A percentile compares a stretch with the other conserved stretches of the same genome.
phyloP scores from a whole-genome alignment of 2,113 vertebrate species.

The Struthio camelus region DNA sequence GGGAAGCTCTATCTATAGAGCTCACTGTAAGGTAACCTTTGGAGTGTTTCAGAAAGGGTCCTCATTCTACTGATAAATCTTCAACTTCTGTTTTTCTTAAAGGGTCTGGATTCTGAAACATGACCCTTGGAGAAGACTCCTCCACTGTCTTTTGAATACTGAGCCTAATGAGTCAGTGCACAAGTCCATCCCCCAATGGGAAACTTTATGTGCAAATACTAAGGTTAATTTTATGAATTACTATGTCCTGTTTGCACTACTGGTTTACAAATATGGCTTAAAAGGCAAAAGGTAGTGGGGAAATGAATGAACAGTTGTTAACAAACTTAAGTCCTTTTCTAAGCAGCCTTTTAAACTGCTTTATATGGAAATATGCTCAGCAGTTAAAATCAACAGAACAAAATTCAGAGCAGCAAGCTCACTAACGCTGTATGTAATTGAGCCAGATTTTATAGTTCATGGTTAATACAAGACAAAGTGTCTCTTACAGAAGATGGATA shows the following conservation, averaged over 20 bases:
- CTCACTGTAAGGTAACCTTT: neutral
- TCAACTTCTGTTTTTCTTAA: neutral
- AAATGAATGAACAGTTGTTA: neutral
- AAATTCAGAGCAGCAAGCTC: neutral
- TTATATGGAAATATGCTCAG: neutral
- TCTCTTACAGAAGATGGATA: neutral
- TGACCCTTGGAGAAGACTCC: neutral
- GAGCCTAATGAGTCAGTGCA: neutral
- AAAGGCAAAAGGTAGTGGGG: neutral
- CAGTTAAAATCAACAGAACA: neutral
- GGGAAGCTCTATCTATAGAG: no score
- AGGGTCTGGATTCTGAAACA: neutral
- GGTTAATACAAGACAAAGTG: neutral
- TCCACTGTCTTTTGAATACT: neutral
- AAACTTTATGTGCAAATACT: neutral
- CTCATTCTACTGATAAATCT: neutral
- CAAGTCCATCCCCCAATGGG: neutral
- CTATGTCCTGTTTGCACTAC: neutral
- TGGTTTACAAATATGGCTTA: neutral
- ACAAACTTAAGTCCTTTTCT: neutral
- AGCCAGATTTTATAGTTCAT: neutral
- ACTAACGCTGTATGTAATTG: neutral
- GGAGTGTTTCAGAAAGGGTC: neutral
- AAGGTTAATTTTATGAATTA: neutral
- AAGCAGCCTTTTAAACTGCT: neutral